Percentiles rank a stretch among this genome's conserved stretches.
phyloP scores from a whole-genome alignment of 1,140 invertebrate genomes.

The Pectinophora gossypiella region DNA sequence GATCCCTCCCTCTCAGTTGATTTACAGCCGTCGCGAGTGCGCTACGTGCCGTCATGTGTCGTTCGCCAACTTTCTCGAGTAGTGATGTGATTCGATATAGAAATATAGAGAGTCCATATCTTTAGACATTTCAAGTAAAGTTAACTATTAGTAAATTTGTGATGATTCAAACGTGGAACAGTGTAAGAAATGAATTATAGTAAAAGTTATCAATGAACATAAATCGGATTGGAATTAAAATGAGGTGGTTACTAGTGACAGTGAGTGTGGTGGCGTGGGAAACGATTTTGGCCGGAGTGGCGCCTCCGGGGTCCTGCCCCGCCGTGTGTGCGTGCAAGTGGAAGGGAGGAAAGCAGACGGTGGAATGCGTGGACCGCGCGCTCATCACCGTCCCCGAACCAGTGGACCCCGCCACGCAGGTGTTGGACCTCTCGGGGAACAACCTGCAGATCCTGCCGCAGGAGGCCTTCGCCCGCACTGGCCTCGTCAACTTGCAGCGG shows the following conservation, averaged over 20 bases:
- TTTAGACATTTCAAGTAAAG: constrained; percentile 20
- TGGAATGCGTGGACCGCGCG: constrained; percentile 89
- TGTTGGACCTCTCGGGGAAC: constrained; percentile 91
- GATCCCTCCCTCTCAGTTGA: constrained; percentile 65
- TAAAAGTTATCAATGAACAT: constrained; percentile 28
- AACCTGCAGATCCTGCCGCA: constrained; percentile 87
- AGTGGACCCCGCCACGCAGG: constrained; percentile 91
- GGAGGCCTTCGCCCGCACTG: constrained; percentile 87
- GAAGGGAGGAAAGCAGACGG: constrained; percentile 93
- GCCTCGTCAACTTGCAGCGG: constrained; percentile 90
- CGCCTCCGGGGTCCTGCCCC: constrained; percentile 79
- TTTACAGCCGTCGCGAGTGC: constrained; percentile 44
- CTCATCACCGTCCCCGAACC: constrained; percentile 88
- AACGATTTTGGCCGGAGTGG: constrained; percentile 52
- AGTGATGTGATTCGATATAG: constrained; percentile 70
- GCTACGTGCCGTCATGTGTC: constrained; percentile 56
- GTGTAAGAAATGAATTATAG: constrained; percentile 31
- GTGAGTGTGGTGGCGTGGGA: constrained; percentile 55
- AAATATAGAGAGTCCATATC: constrained; percentile 30
- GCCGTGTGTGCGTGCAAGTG: constrained; percentile 92
- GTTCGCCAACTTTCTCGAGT: constrained; percentile 66
- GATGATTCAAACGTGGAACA: constrained; percentile 17
- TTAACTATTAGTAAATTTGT: constrained; percentile 11
- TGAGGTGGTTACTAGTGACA: constrained; percentile 62
- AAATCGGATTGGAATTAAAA: constrained; percentile 45